Evolutionary conservation across 2,797 vertebrate species (phyloP).

Genomic region (Coracias cyanogaster): DNA sequence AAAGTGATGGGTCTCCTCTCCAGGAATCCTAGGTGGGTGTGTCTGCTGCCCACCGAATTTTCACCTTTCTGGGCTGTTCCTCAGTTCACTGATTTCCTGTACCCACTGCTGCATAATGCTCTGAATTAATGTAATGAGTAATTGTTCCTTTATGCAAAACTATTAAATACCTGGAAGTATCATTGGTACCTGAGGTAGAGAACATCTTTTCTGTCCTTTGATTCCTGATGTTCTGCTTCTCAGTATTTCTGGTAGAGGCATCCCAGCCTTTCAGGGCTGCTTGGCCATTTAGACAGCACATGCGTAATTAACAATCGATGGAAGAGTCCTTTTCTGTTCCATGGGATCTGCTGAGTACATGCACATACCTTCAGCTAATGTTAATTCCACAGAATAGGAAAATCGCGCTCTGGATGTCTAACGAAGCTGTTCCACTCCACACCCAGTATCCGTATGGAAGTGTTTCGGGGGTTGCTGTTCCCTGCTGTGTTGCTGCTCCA

Average conservation of each 20-base stretch:
- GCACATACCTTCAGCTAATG: not conserved
- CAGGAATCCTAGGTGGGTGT: not conserved
- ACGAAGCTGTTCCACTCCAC: not conserved
- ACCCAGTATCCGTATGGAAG: not conserved
- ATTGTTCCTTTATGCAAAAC: not conserved
- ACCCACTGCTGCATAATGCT: not conserved
- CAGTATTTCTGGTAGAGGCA: not conserved
- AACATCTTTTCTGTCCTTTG: not conserved
- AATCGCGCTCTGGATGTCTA: not conserved
- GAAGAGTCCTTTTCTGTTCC: not conserved
- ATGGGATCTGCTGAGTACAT: not conserved
- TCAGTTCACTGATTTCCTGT: not conserved
- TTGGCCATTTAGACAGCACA: not conserved
- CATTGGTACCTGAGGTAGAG: not conserved
- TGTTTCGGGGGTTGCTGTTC: not conserved
- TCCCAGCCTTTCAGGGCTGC: not conserved
- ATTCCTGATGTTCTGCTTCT: not conserved
- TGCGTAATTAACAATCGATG: not conserved
- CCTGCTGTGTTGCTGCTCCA: not conserved
- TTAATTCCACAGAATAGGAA: not conserved
- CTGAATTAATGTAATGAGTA: not conserved
- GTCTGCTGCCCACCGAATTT: not conserved
- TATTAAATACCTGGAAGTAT: not conserved
- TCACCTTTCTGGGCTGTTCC: not conserved
- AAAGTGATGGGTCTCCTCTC: not conserved